Evolutionary conservation across 2,888 invertebrate species (phyloP).

Genomic region (Crossocerus cetratus): DNA sequence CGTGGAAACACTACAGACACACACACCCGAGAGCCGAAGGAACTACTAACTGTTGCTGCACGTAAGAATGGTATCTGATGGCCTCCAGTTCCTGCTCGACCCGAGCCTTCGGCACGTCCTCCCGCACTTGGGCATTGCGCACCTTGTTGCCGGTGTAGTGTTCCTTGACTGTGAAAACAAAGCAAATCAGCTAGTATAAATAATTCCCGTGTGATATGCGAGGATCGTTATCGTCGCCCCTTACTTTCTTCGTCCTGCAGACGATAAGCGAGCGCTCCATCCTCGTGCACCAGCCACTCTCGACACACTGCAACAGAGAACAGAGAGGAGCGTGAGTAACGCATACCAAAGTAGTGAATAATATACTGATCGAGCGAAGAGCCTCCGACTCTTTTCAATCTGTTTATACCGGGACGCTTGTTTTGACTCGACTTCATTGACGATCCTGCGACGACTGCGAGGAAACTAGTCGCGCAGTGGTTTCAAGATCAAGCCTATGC

Average conservation of each 20-base stretch:
- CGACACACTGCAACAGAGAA: conserved; percentile 82
- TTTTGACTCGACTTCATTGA: too few relatives aligned
- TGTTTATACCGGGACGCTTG: too few relatives aligned
- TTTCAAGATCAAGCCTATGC: too few relatives aligned
- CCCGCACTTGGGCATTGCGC: conserved; percentile 86
- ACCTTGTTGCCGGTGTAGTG: conserved; percentile 87
- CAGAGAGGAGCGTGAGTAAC: conserved; percentile 18
- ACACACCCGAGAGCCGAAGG: background rate
- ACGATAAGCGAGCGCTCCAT: conserved; percentile 88
- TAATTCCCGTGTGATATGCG: too few relatives aligned
- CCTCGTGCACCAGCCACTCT: conserved; percentile 91
- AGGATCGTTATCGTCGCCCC: conserved; percentile 49
- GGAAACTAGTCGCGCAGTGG: too few relatives aligned
- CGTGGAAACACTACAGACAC: background rate
- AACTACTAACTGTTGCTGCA: conserved; percentile 82
- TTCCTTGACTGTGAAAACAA: conserved; percentile 82
- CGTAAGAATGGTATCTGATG: conserved; percentile 80
- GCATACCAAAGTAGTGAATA: conserved; percentile 28
- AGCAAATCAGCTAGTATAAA: too few relatives aligned
- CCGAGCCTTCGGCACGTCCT: conserved; percentile 87
- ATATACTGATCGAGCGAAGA: conserved; percentile 5
- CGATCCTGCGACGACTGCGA: too few relatives aligned
- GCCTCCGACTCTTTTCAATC: too few relatives aligned
- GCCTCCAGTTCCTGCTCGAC: conserved; percentile 85
- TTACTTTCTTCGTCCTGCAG: conserved; percentile 90